Evolutionary conservation across 2,797 vertebrate genomes (phyloP).

Genomic region (Pteronotus mesoamericanus): DNA sequence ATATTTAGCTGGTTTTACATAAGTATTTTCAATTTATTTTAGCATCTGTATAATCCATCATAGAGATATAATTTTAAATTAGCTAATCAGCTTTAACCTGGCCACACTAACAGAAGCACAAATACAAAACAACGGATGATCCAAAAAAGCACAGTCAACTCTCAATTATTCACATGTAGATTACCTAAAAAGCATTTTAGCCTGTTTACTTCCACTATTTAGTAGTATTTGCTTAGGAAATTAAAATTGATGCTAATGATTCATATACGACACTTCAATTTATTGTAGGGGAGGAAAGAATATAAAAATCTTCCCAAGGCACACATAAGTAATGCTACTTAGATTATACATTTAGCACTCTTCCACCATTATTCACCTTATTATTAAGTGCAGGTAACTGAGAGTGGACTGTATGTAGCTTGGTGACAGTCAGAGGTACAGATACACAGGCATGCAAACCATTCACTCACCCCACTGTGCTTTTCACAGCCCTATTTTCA

Average conservation of each 20-base stretch:
- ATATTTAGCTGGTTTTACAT: constrained; percentile 11
- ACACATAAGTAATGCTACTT: background rate
- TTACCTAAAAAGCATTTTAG: constrained; percentile 38
- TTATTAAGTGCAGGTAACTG: constrained; percentile 13
- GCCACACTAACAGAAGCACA: constrained; percentile 41
- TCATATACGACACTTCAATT: background rate
- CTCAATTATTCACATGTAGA: constrained; percentile 16
- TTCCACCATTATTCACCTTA: constrained; percentile 2
- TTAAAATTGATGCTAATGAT: constrained; percentile 38
- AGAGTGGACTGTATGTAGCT: constrained; percentile 50
- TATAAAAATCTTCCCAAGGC: background rate
- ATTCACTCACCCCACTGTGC: constrained; percentile 41
- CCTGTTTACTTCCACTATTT: background rate
- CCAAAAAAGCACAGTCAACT: constrained; percentile 46
- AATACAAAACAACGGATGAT: constrained; percentile 46
- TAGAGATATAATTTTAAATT: constrained; percentile 1
- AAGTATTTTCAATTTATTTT: constrained; percentile 52
- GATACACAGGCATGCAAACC: constrained; percentile 49
- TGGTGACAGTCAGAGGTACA: constrained; percentile 21
- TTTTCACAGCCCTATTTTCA: constrained; percentile 61
- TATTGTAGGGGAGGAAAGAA: background rate
- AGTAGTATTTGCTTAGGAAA: constrained; percentile 1
- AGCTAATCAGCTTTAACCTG: constrained; percentile 26
- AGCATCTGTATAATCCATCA: constrained; percentile 9
- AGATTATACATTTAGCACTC: background rate